Conservation (phyloP, 1,140 invertebrate species). For the Cephus cinctus region DNA sequence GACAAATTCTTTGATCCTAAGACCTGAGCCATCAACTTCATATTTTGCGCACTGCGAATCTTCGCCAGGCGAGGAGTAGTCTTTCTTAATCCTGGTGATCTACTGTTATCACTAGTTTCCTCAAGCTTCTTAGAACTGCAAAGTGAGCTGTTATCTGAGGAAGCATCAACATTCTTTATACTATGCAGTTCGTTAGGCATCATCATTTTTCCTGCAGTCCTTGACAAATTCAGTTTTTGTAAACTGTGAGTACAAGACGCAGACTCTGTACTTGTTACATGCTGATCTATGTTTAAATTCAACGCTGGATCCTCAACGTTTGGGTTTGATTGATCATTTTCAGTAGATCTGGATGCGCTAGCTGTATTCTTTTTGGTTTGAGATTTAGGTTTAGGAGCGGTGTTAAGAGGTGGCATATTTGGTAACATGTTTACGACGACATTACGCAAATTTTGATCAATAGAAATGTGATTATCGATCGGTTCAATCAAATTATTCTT, state of each 20-base stretch:
- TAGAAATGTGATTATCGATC: neutral
- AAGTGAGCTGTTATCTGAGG: too few relatives aligned
- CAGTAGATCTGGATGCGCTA: constrained; percentile 39
- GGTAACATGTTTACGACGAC: constrained; percentile 56
- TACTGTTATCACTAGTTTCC: neutral
- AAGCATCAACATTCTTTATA: too few relatives aligned
- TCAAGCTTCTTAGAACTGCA: too few relatives aligned
- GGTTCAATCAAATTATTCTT: neutral
- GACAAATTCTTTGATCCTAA: constrained; percentile 33
- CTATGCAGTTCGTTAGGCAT: too few relatives aligned
- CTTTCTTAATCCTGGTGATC: constrained; percentile 39
- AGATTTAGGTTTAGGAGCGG: constrained; percentile 49
- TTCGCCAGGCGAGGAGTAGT: constrained; percentile 52
- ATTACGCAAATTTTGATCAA: constrained; percentile 26
- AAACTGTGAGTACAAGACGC: too few relatives aligned
- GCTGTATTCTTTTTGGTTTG: constrained; percentile 48
- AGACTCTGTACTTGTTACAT: constrained; percentile 13
- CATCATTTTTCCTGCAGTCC: neutral
- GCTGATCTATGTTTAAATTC: constrained; percentile 42
- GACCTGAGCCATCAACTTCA: constrained; percentile 47
- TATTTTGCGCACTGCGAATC: constrained; percentile 51
- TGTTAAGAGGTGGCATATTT: constrained; percentile 56
- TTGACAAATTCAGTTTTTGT: constrained; percentile 8
- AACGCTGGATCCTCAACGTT: constrained; percentile 18
- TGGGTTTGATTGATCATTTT: constrained; percentile 19